Base-by-base conservation (phyloP, 1,140 invertebrate species). In the Scaptomyza pallida region DNA sequence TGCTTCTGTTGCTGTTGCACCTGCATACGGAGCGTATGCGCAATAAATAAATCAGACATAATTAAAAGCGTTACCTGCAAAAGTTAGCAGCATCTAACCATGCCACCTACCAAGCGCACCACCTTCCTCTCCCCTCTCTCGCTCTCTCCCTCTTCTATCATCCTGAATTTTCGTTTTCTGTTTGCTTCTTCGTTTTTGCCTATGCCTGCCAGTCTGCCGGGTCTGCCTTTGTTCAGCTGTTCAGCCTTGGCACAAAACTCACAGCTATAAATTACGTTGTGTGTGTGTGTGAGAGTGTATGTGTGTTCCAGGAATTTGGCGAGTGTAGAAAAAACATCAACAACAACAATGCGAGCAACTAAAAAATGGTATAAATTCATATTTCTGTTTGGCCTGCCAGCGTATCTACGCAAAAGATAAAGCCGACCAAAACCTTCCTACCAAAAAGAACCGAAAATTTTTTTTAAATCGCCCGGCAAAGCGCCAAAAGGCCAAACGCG, bases 1-100 rank as follows among this genome's bases (percentile, higher is more conserved):
- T 23, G 52, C 37, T 33, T 0, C 35, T 10, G 19, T n/a, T 26
- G 35, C 51, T 40, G 35, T 21, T 61, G 73, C 67, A 56, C 60
- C 67, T 70, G 47, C 59, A 78, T 45, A 56, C 80, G 75, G 47
- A 60, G 59, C 79, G 79, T 82, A 77, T 81, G 73, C 78, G 78
- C 78, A 80, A 80, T 80, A 80, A 82, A 80, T 80, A 83, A 83
- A 83, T 83, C 79, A 85, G 75, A 37, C 59, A 80, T 85, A 83
- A 83, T 83, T 83, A 83, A 83, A 85, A 78, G 69, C 52, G 52
- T 51, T 37, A 37, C 52, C 61, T 40, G 52, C 50, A 37, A 43
- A 64, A 64, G 67, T 56, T 65, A 35, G 44, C 12, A 5, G 35
- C 17, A 23, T 30, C 30, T 51, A 23, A 21, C 35, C 17, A 5